Evolutionary conservation across 2,888 invertebrate species (phyloP).

Genomic region (Nyleta sp.): DNA sequence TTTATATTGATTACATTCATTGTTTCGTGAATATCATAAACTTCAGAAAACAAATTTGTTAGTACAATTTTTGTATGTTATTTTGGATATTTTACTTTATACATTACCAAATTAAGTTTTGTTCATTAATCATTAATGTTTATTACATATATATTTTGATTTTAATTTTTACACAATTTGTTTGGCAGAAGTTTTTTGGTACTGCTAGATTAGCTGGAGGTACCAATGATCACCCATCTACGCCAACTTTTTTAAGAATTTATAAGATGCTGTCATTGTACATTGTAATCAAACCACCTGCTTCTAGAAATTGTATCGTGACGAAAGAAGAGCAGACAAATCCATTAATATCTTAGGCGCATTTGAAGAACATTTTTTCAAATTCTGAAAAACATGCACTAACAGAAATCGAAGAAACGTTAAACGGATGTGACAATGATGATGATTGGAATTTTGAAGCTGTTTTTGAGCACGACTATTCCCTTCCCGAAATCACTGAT

Average conservation of each 20-base stretch:
- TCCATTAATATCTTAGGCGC: neutral
- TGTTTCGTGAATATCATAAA: no score
- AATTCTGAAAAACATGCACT: neutral
- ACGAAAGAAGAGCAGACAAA: neutral
- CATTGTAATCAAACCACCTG: neutral
- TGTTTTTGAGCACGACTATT: conserved; percentile 7
- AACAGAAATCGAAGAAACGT: neutral
- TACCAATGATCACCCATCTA: conserved; percentile 17
- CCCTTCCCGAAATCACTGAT: conserved; percentile 6
- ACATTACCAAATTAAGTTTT: no score
- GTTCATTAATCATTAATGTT: no score
- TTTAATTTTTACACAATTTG: neutral
- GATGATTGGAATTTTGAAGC: neutral
- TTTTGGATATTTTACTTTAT: no score
- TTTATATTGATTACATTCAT: no score
- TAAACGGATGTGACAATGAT: neutral
- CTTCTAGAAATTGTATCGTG: conserved; percentile 3
- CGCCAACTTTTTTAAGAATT: conserved; percentile 3
- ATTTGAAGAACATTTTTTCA: conserved; percentile 8
- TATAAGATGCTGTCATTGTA: conserved; percentile 21
- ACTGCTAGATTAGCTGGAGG: conserved; percentile 18
- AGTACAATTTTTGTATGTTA: no score
- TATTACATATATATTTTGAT: neutral
- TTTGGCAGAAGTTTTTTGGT: conserved; percentile 23
- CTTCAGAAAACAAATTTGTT: no score